These are phyloP conservation scores for Erpornis zantholeuca DNA, from an alignment of 2,113 vertebrate species.

Conservation along the genomic window DNA sequence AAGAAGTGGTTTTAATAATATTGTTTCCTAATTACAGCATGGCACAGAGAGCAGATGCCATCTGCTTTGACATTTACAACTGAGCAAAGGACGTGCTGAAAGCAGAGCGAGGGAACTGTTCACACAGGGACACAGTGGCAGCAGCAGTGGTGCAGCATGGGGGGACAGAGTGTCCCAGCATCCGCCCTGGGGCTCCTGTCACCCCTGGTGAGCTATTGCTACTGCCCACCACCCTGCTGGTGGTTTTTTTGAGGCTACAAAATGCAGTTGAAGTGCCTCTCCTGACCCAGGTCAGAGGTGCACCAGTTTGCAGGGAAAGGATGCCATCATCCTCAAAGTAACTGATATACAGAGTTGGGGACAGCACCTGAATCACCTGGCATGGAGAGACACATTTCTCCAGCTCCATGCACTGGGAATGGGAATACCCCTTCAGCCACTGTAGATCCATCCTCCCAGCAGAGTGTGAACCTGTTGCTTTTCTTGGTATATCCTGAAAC, in stretches of 20 bases:
- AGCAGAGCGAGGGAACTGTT: background rate
- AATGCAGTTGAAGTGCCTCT: background rate
- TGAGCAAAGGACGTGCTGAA: background rate
- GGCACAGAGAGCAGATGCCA: conserved; percentile 14
- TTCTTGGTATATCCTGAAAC: background rate
- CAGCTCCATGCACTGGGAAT: accelerated
- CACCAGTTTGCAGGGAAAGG: background rate
- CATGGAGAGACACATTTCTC: accelerated
- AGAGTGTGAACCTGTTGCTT: background rate
- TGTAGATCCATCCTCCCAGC: background rate
- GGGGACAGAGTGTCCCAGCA: background rate
- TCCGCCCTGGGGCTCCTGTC: accelerated
- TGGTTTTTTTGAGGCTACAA: background rate
- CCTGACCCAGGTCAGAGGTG: background rate
- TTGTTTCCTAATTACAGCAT: conserved; percentile 44
- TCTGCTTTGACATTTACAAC: background rate
- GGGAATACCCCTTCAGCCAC: background rate
- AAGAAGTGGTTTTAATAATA: conserved; percentile 33
- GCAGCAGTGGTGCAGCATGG: background rate
- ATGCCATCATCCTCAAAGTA: background rate
- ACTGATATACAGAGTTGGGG: accelerated
- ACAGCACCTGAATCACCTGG: background rate
- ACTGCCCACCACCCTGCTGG: background rate
- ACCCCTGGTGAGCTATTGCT: background rate
- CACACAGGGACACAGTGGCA: accelerated